Evolutionary conservation across 2,888 invertebrate genomes (phyloP), one percentile per base, ranked within the genome.

Genomic region (Diaperis boleti): DNA sequence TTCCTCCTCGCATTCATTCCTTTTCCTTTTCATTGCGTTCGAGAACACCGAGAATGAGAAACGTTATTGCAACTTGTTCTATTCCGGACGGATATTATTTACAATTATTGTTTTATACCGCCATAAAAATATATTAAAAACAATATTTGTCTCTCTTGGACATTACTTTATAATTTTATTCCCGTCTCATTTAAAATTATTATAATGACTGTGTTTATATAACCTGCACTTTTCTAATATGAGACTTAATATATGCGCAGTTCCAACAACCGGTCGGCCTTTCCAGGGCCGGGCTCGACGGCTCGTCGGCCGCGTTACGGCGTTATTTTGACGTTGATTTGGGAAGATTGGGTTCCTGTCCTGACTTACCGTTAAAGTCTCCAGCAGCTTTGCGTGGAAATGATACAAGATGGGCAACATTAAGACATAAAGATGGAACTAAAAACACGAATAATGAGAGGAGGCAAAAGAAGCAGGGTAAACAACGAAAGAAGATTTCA

Each of bases 41-140:
- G 11, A 33, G 20, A 42, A 20, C 20, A 50, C 14, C 15, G 11
- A 44, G 61, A 59, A 62, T 59, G 62, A 62, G 56, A 62, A 63
- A 65, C 49, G 63, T 62, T 65, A 62, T 60, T 57, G 59, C 65
- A 47, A 67, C 64, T 64, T 47, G 64, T 64, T 66, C 72, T 71
- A 72, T 71, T 70, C 70, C 68, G 69, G 65, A 67, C 47, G 55
- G 69, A 73, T 73, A 76, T 75, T 75, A 75, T 76, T 76, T 77
- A 76, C 75, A 74, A 73, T 77, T 75, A 76, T 76, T 75, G 75
- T 74, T 69, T 74, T 70, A 68, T 68, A 60, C 69, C 67, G 49
- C 64, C 73, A 73, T 77, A 76, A 77, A 76, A 76, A 76, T 76
- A 76, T 74, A 76, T 75, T 77, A 73, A 76, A 76, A 75, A 76